phyloP scores from a whole-genome alignment of 2,888 invertebrate species.

The Platycheirus albimanus region DNA sequence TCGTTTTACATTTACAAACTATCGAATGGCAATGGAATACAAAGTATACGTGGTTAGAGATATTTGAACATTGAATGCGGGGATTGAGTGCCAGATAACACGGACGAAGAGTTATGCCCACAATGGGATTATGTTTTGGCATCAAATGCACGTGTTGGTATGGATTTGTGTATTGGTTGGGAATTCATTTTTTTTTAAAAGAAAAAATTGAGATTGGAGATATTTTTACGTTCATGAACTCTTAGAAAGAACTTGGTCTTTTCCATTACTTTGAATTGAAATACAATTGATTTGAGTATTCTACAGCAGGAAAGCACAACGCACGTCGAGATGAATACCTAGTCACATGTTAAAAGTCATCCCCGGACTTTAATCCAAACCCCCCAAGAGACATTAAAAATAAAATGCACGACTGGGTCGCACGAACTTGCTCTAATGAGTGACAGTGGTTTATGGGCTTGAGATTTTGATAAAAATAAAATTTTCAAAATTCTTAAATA shows the following conservation, averaged over 20 bases:
- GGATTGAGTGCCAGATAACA: constrained; percentile 49
- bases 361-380: too few relatives aligned
- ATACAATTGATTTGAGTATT: too few relatives aligned
- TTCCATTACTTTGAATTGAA: too few relatives aligned
- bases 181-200: not conserved
- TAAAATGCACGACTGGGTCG: too few relatives aligned
- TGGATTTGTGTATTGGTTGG: constrained; percentile 27
- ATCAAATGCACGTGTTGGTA: constrained; percentile 50
- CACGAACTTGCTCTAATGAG: too few relatives aligned
- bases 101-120: constrained; percentile 51
- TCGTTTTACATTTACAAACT: constrained; percentile 73
- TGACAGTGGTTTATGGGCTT: too few relatives aligned
- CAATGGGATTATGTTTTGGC: constrained; percentile 65
- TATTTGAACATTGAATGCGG: constrained; percentile 30
- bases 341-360: too few relatives aligned
- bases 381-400: too few relatives aligned
- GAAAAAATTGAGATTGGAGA: not conserved
- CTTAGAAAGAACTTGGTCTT: not conserved
- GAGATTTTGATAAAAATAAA: too few relatives aligned
- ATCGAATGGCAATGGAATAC: constrained; percentile 67
- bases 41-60: constrained; percentile 34
- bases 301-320: too few relatives aligned
- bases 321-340: too few relatives aligned
- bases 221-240: not conserved
- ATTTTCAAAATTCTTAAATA: too few relatives aligned